Evolutionary conservation across 2,113 vertebrate genomes (phyloP).

Genomic region (Zootoca vivipara): DNA sequence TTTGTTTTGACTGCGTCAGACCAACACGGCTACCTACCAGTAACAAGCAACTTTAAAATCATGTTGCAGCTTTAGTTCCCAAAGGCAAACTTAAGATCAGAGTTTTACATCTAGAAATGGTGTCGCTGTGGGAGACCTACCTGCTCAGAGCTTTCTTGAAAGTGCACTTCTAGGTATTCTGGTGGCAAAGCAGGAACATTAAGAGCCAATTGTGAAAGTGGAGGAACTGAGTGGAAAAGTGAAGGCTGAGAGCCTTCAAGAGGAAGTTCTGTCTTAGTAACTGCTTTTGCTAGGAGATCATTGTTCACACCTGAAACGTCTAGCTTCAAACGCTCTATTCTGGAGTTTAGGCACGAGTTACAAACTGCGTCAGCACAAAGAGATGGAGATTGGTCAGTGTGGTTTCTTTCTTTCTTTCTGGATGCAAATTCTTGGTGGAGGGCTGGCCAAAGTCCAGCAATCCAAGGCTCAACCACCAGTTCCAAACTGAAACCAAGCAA

Average conservation of each 20-base stretch:
- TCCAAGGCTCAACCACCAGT: slow-evolving; percentile 94
- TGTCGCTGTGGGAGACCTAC: slow-evolving; percentile 57
- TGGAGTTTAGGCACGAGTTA: slow-evolving; percentile 52
- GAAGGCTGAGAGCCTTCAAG: slow-evolving; percentile 64
- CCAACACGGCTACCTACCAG: too few species aligned
- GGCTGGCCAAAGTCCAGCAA: slow-evolving; percentile 91
- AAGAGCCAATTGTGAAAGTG: slow-evolving; percentile 82
- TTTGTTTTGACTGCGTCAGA: too few species aligned
- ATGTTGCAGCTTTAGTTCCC: not conserved
- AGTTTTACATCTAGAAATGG: not conserved
- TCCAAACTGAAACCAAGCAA: slow-evolving; percentile 80
- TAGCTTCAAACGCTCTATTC: slow-evolving; percentile 78
- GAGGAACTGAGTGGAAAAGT: slow-evolving; percentile 79
- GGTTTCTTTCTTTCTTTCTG: slow-evolving; percentile 59
- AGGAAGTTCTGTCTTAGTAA: not conserved
- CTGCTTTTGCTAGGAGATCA: slow-evolving; percentile 7
- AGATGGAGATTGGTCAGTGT: not conserved
- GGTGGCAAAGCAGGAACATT: slow-evolving; percentile 84
- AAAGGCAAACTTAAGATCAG: not conserved
- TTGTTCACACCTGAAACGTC: slow-evolving; percentile 50
- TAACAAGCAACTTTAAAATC: too few species aligned
- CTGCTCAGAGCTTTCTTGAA: slow-evolving; percentile 72
- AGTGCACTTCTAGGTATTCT: slow-evolving; percentile 80
- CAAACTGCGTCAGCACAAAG: not conserved
- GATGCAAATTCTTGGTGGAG: slow-evolving; percentile 73